These are phyloP conservation scores for Melanitta fusca DNA, from an alignment of 2,797 vertebrate genomes.

Conservation along the genomic window DNA sequence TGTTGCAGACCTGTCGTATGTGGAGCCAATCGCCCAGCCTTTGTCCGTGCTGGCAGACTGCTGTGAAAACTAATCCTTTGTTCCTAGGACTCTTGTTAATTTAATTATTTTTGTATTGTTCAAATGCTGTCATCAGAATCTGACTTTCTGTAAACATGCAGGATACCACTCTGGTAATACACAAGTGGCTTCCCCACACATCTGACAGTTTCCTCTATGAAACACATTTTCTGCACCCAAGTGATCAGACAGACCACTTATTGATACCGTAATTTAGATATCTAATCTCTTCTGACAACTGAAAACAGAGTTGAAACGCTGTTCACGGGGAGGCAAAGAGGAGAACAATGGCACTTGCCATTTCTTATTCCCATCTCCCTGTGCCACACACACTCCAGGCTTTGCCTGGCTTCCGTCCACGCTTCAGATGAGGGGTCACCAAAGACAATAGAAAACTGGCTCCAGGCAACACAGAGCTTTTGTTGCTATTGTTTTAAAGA, in stretches of 20 bases:
- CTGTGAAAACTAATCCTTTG: slow-evolving; percentile 15
- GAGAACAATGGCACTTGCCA: slow-evolving; percentile 66
- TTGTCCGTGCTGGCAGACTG: neutral
- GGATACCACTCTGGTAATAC: neutral
- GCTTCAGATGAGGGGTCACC: neutral
- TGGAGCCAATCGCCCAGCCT: neutral
- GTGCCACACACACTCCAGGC: slow-evolving; percentile 22
- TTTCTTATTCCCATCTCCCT: slow-evolving; percentile 31
- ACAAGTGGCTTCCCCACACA: neutral
- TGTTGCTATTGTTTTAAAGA: neutral
- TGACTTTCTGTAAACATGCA: neutral
- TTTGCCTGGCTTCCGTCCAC: neutral
- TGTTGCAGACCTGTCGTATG: neutral
- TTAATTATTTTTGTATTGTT: slow-evolving; percentile 45
- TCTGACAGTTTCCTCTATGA: slow-evolving; percentile 4
- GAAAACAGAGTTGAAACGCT: neutral
- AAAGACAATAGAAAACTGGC: neutral
- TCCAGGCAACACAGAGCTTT: neutral
- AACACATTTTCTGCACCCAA: neutral
- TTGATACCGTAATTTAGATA: neutral
- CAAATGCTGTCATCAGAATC: neutral
- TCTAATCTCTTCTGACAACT: slow-evolving; percentile 57
- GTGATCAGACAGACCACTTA: neutral
- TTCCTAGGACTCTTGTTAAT: slow-evolving; percentile 33
- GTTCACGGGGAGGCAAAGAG: slow-evolving; percentile 7